These are phyloP conservation scores for Micromys minutus DNA, from an alignment of 2,113 vertebrate genomes.

Conservation along the genomic window DNA sequence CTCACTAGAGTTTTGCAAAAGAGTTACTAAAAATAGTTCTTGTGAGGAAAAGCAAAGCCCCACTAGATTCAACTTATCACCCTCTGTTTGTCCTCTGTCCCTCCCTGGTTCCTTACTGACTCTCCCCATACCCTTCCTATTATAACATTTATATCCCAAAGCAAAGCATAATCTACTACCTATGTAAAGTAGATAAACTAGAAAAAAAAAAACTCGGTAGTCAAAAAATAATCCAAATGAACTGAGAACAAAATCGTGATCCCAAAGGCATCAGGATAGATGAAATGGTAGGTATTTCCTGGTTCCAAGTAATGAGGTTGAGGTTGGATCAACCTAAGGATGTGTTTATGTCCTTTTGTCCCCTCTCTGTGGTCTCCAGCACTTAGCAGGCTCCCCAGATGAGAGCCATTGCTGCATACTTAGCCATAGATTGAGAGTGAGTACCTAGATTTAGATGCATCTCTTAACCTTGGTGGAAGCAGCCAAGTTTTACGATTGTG, in stretches of 20 bases:
- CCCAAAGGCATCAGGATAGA: neutral
- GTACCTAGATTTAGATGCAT: neutral
- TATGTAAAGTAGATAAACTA: constrained; percentile 65
- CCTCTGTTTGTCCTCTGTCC: neutral
- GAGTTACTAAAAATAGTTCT: neutral
- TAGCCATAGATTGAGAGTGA: neutral
- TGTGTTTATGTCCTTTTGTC: neutral
- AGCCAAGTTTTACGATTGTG: neutral
- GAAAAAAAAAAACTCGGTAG: neutral
- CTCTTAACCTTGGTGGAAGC: neutral
- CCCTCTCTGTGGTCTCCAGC: neutral
- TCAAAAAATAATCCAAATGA: neutral
- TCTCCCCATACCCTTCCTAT: neutral
- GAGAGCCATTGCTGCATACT: neutral
- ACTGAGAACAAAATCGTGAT: neutral
- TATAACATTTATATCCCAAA: constrained; percentile 76
- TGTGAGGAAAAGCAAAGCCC: neutral
- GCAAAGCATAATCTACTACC: constrained; percentile 73
- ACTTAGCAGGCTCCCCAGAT: neutral
- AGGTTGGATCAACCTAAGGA: neutral
- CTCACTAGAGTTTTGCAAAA: neutral
- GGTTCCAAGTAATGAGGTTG: neutral
- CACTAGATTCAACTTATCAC: neutral
- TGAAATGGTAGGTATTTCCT: neutral
- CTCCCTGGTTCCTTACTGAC: neutral